Evolutionary conservation across 2,888 invertebrate species (phyloP).

Genomic region (Ametastegia equiseti): DNA sequence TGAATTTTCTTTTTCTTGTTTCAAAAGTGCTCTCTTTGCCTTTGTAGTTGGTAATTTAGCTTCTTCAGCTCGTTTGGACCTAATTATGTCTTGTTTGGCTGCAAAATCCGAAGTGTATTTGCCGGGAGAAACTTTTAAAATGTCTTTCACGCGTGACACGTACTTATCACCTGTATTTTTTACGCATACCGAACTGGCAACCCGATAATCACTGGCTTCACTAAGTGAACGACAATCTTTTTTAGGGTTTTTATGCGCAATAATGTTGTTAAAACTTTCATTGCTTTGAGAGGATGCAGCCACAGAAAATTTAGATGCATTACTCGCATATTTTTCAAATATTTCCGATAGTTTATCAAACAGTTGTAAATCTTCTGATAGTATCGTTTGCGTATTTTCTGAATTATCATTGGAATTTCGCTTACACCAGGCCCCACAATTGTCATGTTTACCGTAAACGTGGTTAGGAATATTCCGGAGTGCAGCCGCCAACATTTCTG

Average conservation of each 20-base stretch:
- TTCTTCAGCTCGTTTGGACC: constrained; percentile 43
- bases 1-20: constrained; percentile 43
- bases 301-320: constrained; percentile 54
- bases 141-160: constrained; percentile 30
- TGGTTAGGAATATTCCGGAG: constrained; percentile 45
- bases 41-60: constrained; percentile 49
- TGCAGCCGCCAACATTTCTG: constrained; percentile 22
- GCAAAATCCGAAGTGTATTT: constrained; percentile 33
- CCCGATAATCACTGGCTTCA: constrained; percentile 50
- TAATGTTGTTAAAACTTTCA: constrained; percentile 57
- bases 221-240: constrained; percentile 49
- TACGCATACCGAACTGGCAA: constrained; percentile 47
- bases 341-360: constrained; percentile 47
- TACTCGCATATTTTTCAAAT: constrained; percentile 55
- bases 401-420: too few relatives aligned
- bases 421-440: constrained; percentile 55
- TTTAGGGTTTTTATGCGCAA: constrained; percentile 60
- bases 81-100: constrained; percentile 29
- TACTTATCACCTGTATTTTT: constrained; percentile 51
- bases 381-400: too few relatives aligned
- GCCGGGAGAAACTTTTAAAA: constrained; percentile 28
- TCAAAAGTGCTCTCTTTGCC: constrained; percentile 47
- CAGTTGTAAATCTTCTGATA: constrained; percentile 44
- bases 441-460: constrained; percentile 44
- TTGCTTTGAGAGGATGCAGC: constrained; percentile 56